Evolutionary conservation across 2,888 invertebrate species (phyloP).

Genomic region (Synergus umbraculus): DNA sequence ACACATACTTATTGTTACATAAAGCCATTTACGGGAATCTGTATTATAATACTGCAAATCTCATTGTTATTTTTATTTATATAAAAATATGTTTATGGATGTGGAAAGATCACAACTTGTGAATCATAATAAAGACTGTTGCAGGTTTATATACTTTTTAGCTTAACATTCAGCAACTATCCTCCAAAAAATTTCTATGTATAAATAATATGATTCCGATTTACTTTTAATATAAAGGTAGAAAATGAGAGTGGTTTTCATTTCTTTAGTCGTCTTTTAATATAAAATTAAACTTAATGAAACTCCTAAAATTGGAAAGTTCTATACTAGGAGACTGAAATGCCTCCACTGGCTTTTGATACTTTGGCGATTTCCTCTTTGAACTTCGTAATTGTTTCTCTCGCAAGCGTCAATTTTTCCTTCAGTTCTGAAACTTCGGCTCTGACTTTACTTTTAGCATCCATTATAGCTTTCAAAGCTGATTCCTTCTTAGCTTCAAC

Average conservation of each 20-base stretch:
- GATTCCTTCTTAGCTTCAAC: conserved; percentile 94
- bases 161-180: conserved; percentile 19
- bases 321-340: conserved; percentile 60
- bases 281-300: neutral
- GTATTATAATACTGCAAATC: conserved; percentile 69
- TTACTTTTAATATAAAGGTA: conserved; percentile 38
- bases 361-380: conserved; percentile 85
- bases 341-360: conserved; percentile 68
- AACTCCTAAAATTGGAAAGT: neutral
- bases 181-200: conserved; percentile 28
- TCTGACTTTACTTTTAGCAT: conserved; percentile 89
- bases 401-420: conserved; percentile 89
- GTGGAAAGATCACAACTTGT: conserved; percentile 66
- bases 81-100: conserved; percentile 67
- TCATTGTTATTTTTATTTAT: conserved; percentile 74
- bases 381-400: conserved; percentile 90
- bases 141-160: conserved; percentile 47
- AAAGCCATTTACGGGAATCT: conserved; percentile 71
- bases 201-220: conserved; percentile 27
- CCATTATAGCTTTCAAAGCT: conserved; percentile 86
- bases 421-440: conserved; percentile 90
- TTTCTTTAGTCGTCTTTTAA: conserved; percentile 1
- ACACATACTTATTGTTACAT: conserved; percentile 71
- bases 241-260: conserved; percentile 13
- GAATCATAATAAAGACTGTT: conserved; percentile 76